Evolutionary conservation across 2,888 invertebrate genomes (phyloP).

Genomic region (Macaria liturata): DNA sequence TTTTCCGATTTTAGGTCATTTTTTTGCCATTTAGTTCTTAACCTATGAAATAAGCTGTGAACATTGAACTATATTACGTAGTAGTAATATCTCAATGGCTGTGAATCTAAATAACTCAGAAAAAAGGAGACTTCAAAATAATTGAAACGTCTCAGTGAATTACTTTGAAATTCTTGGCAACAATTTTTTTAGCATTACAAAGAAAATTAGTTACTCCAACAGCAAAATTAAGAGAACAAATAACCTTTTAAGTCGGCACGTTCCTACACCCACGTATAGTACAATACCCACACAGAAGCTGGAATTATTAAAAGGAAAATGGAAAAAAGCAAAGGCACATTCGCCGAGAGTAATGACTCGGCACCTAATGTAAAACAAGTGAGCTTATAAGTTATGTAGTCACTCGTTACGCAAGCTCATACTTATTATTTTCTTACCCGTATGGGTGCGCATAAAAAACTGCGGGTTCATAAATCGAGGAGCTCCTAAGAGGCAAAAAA

Average conservation of each 20-base stretch:
- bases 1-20: conserved; percentile 17
- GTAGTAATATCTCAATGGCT: no score
- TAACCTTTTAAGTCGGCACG: background rate
- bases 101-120: no score
- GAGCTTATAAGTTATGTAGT: conserved; percentile 25
- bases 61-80: no score
- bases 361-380: conserved; percentile 11
- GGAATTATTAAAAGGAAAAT: background rate
- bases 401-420: conserved; percentile 25
- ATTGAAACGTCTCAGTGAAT: no score
- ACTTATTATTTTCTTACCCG: conserved; percentile 29
- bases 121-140: no score
- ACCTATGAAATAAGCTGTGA: no score
- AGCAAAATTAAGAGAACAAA: background rate
- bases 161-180: no score
- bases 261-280: background rate
- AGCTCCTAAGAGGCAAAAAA: conserved; percentile 30
- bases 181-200: background rate
- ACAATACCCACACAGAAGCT: background rate
- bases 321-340: conserved; percentile 6
- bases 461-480: conserved; percentile 27
- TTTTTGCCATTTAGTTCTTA: no score
- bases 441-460: conserved; percentile 29
- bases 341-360: conserved; percentile 18
- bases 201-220: background rate